Base-by-base conservation (phyloP, 2,888 invertebrate genomes). In the Leucophora obtusa region DNA sequence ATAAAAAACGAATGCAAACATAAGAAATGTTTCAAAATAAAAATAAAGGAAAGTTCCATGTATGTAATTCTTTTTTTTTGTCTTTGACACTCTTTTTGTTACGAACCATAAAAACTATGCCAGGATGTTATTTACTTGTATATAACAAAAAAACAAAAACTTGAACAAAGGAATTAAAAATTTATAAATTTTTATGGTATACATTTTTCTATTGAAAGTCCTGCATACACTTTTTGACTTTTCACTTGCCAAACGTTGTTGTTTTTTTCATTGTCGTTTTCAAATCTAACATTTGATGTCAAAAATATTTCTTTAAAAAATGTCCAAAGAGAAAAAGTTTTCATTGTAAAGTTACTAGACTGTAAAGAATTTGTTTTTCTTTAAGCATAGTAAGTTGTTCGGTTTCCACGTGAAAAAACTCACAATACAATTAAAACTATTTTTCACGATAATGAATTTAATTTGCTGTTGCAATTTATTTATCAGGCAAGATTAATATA, bases 321-420 rank as follows among this genome's bases (percentile, higher is more conserved):
- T 38, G 51, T 60, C 60, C 47, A 56, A 69, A 56, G 54, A 60
- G 28, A 62, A n/a, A 75, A 75, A 62, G 59, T 69, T 63, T 21
- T 72, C 56, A n/a, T 63, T 63, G 54, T 56, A 47, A 56, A 63
- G n/a, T 56, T 72, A 63, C 56, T 72, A 72, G 72, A 72, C 72
- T 35, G 62, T 54, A 28, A 75, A 69, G 17, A 68, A 74, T 68
- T 35, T 35, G n/a, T 68, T 17, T 24, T 43, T 17, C 35, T 6
- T 28, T 28, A 28, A n/a, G n/a, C 28, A 24, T 71, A 53, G 54
- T 70, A 62, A 53, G n/a, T n/a, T n/a, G n/a, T n/a, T n/a, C n/a
- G n/a, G n/a, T n/a, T n/a, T n/a, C n/a, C n/a, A n/a, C n/a, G n/a
- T n/a, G n/a, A n/a, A n/a, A n/a, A n/a, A n/a, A n/a, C n/a, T n/a